Conservation (phyloP, 2,797 vertebrate genomes). For the Emys orbicularis region DNA sequence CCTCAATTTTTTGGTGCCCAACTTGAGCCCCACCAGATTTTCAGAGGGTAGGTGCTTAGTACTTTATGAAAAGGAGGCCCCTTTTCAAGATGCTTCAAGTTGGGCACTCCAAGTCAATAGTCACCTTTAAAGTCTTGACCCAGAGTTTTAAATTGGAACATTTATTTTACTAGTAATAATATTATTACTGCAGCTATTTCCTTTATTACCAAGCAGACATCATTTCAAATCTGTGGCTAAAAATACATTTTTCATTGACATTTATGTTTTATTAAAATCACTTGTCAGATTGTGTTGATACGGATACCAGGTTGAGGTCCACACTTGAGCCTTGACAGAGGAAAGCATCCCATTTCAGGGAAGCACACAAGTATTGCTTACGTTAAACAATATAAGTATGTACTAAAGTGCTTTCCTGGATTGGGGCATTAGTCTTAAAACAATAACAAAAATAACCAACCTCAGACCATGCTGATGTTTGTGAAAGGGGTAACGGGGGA, state of each 20-base stretch:
- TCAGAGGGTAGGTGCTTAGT: neutral
- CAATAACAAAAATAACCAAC: neutral
- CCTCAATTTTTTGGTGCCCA: neutral
- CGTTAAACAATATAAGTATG: neutral
- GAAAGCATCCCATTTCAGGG: neutral
- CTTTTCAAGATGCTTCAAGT: neutral
- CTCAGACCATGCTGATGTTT: neutral
- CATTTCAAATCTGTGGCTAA: neutral
- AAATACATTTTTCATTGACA: neutral
- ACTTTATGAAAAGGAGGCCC: neutral
- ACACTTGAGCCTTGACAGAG: neutral
- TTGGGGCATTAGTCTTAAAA: neutral
- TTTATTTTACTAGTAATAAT: neutral
- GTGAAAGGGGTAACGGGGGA: neutral
- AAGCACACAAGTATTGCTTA: neutral
- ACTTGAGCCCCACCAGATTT: neutral
- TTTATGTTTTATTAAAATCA: neutral
- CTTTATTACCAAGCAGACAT: neutral
- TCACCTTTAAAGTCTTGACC: neutral
- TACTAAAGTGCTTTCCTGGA: neutral
- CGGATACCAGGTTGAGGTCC: neutral
- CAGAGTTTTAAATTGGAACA: neutral
- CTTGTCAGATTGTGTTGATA: neutral
- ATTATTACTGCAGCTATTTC: neutral
- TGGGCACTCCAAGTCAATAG: neutral